phyloP scores from a whole-genome alignment of 2,888 invertebrate species.

The Brachycybe producta region DNA sequence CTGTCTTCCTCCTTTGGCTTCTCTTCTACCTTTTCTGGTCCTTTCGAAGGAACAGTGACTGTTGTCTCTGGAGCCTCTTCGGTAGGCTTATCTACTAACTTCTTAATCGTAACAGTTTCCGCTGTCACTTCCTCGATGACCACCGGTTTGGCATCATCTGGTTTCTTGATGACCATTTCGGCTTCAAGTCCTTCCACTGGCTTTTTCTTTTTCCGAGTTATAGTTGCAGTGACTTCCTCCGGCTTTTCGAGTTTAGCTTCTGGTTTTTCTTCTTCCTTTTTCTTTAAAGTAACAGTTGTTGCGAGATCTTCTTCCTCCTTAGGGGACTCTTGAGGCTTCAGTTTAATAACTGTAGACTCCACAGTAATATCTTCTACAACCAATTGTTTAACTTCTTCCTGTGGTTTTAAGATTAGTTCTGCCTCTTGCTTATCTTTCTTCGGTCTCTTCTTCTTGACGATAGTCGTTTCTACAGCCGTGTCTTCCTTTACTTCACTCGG shows the following conservation, averaged over 20 bases:
- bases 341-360: too few relatives aligned
- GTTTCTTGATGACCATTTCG: conserved; percentile 1
- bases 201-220: conserved; percentile 24
- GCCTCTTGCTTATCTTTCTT: too few relatives aligned
- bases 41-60: not conserved
- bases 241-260: not conserved
- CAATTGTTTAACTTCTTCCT: too few relatives aligned
- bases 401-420: too few relatives aligned
- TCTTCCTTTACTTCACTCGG: conserved; percentile 35
- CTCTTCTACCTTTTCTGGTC: conserved; percentile 9
- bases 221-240: conserved; percentile 9
- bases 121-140: too few relatives aligned
- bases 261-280: not conserved
- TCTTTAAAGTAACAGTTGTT: not conserved
- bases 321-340: too few relatives aligned
- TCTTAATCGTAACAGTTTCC: too few relatives aligned
- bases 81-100: too few relatives aligned
- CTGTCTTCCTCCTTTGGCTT: conserved; percentile 1
- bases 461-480: conserved; percentile 31
- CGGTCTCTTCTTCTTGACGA: conserved; percentile 14
- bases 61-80: conserved; percentile 10
- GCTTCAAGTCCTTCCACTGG: not conserved
- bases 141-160: too few relatives aligned
- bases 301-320: not conserved
- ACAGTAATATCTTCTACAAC: too few relatives aligned